These are phyloP conservation scores for Drosophila leonis DNA, from an alignment of 2,888 invertebrate species.

Conservation along the genomic window DNA sequence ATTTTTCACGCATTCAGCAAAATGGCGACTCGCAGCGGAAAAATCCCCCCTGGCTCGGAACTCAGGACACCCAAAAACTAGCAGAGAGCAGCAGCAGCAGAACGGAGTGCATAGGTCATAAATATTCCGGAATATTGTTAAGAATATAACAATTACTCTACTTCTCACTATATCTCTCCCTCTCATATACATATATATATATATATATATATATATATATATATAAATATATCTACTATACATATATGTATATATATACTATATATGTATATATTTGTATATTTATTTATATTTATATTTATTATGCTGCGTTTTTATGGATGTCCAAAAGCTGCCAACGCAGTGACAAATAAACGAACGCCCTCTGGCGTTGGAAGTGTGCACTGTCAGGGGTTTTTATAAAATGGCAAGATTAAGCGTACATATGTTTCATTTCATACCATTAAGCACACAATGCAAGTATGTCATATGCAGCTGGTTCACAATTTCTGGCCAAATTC, in stretches of 20 bases:
- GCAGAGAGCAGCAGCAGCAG: slow-evolving; percentile 6
- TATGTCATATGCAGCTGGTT: background rate
- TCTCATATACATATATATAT: slow-evolving; percentile 1
- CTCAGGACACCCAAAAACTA: slow-evolving; percentile 13
- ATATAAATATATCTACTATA: no score
- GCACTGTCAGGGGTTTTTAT: slow-evolving; percentile 10
- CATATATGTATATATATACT: background rate
- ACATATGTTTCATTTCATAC: background rate
- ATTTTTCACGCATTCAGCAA: slow-evolving; percentile 80
- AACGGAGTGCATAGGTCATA: slow-evolving; percentile 60
- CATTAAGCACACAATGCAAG: background rate
- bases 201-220: slow-evolving; percentile 14
- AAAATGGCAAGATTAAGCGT: background rate
- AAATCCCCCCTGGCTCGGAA: slow-evolving; percentile 22
- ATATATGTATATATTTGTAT: background rate
- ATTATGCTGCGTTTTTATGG: slow-evolving; percentile 56
- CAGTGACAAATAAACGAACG: slow-evolving; percentile 42
- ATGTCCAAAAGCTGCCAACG: slow-evolving; percentile 52
- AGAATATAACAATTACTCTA: slow-evolving; percentile 76
- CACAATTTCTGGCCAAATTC: background rate
- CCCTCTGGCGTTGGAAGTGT: slow-evolving; percentile 32
- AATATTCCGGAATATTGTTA: slow-evolving; percentile 77
- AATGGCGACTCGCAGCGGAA: slow-evolving; percentile 56
- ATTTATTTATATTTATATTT: slow-evolving; percentile 44
- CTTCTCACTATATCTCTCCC: background rate